A percentile compares a stretch with the other conserved stretches of the same genome.
Conservation (phyloP, 2,113 vertebrate species). For the Panthera uncia region DNA sequence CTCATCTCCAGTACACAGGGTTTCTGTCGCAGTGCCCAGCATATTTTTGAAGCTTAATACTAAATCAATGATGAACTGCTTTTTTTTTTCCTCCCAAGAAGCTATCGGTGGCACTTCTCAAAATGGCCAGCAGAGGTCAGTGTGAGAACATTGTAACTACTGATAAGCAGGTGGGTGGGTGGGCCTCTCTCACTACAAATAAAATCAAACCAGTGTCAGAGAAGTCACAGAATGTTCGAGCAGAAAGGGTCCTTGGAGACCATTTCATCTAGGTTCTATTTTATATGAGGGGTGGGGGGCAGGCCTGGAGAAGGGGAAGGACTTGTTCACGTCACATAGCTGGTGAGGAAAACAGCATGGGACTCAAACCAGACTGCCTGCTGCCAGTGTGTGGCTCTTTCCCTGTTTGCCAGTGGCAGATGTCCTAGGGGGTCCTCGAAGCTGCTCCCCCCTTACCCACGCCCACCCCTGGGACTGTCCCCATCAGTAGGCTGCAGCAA, state of each 20-base stretch:
- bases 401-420: conserved; percentile 56
- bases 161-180: conserved; percentile 59
- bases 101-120: background rate
- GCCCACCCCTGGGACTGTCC: background rate
- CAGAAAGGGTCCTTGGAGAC: conserved; percentile 37
- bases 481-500: conserved; percentile 43
- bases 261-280: conserved; percentile 33
- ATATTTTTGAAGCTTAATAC: background rate
- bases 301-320: background rate
- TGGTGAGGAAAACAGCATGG: background rate
- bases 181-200: conserved; percentile 48
- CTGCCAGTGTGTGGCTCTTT: background rate
- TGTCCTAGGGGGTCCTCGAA: conserved; percentile 56
- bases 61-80: background rate
- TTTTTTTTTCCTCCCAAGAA: background rate
- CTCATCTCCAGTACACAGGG: background rate
- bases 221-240: conserved; percentile 63
- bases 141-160: conserved; percentile 52
- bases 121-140: conserved; percentile 71
- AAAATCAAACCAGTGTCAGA: conserved; percentile 64
- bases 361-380: background rate
- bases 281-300: background rate
- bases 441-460: background rate
- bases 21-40: background rate
- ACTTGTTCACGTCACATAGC: background rate